Base-by-base conservation (phyloP, 2,797 vertebrate species). In the Perdix hodgsoniae region DNA sequence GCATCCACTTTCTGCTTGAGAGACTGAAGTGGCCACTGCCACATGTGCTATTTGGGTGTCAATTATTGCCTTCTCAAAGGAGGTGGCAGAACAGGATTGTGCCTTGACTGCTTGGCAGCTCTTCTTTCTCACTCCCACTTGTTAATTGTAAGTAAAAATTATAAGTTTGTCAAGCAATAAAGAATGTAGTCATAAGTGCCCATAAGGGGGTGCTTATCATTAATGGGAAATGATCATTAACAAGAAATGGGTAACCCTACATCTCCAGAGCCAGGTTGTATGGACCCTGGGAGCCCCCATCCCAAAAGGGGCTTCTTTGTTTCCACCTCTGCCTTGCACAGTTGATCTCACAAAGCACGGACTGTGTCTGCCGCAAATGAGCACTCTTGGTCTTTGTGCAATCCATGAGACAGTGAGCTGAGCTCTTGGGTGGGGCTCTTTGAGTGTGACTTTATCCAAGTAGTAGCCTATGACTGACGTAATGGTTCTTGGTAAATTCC, bases 291-390 rank as follows among this genome's bases (percentile, higher is more conserved):
- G 61, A 33, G 9, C 3, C 4, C 6, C 17, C 2, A 2, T 31
- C 47, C 11, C 3, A 2, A 24, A 0, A 0, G 23, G 29, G 6
- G 4, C 5, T 13, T 29, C 27, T 72, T 33, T 0, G 0, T 56
- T 45, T 14, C 3, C 60, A 47, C 59, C 23, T 10, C 6, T 3
- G 1, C 37, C 12, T 1, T 0, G 0, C 24, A 6, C 27, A 19
- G 26, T 10, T 45, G 71, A 15, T 64, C 29, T 31, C 14, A 6
- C 4, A 18, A 40, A 24, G 16, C 2, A 2, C 1, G 4, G 29
- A 8, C 18, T 59, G 44, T 16, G 49, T 16, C n/a, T 17, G 18
- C 29, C 64, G n/a, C 7, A 49, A 26, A 24, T 3, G 15, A 17
- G 16, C 31, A 50, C 27, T 13, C 13, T 45, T 50, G n/a, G 18